Evolutionary conservation across 2,888 invertebrate genomes (phyloP).

Genomic region (Lepidocyrtoides sp.): DNA sequence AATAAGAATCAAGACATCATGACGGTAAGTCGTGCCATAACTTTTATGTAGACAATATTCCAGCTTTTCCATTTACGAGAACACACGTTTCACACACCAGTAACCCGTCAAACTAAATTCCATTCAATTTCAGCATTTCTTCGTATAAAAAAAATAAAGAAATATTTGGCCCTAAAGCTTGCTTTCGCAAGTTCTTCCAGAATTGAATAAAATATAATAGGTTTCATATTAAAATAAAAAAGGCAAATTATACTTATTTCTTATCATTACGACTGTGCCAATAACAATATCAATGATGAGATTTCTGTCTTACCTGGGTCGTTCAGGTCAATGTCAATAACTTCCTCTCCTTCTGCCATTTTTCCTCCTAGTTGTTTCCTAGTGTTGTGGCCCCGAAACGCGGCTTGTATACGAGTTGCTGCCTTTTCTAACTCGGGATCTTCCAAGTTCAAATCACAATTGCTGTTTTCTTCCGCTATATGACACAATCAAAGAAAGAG

Average conservation of each 20-base stretch:
- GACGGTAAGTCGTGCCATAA: too few species aligned
- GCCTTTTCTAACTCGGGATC: conserved; percentile 85
- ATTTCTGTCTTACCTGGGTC: conserved; percentile 83
- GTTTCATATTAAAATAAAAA: conserved; percentile 6
- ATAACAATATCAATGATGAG: background rate
- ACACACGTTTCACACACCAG: background rate
- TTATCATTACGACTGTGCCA: background rate
- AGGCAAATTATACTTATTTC: background rate
- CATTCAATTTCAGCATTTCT: background rate
- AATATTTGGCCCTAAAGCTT: too few species aligned
- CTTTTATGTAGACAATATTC: conserved; percentile 6
- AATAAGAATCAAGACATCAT: background rate
- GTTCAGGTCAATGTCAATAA: conserved; percentile 85
- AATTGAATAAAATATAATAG: background rate
- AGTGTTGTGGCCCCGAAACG: conserved; percentile 84
- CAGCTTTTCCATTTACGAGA: too few species aligned
- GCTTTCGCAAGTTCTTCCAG: too few species aligned
- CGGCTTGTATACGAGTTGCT: conserved; percentile 85
- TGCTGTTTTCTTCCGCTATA: conserved; percentile 66
- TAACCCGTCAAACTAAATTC: background rate
- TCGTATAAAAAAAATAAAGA: too few species aligned
- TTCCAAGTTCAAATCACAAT: conserved; percentile 81
- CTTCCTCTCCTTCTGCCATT: conserved; percentile 83
- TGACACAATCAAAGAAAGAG: conserved; percentile 16
- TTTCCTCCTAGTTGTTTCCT: conserved; percentile 77